These are phyloP conservation scores for Sminthurinus aureus DNA, from an alignment of 2,888 invertebrate species.

Conservation along the genomic window DNA sequence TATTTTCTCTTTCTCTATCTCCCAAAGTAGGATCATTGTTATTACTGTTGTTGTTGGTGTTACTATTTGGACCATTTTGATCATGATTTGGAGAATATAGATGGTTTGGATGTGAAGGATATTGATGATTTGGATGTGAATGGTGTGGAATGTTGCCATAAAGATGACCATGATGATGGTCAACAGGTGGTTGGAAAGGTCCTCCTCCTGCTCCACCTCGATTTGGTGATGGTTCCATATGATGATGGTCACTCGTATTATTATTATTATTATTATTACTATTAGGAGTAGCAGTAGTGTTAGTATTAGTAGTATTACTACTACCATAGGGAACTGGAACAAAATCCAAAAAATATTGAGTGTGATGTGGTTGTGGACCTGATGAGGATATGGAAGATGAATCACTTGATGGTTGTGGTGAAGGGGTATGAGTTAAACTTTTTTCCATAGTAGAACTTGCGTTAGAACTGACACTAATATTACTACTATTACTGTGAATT, in stretches of 20 bases:
- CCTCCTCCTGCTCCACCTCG: slow-evolving; percentile 64
- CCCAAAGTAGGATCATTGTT: slow-evolving; percentile 55
- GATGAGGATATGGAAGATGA: slow-evolving; percentile 6
- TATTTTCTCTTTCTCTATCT: slow-evolving; percentile 58
- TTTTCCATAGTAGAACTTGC: slow-evolving; percentile 54
- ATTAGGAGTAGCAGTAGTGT: slow-evolving; percentile 56
- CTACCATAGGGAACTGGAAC: slow-evolving; percentile 23
- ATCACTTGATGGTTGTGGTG: slow-evolving; percentile 24
- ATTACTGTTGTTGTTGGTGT: slow-evolving; percentile 61
- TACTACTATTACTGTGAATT: slow-evolving; percentile 43
- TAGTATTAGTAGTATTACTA: slow-evolving; percentile 60
- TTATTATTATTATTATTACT: slow-evolving; percentile 54
- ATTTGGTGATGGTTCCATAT: slow-evolving; percentile 61
- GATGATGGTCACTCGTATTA: slow-evolving; percentile 60
- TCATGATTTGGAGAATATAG: not conserved
- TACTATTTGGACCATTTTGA: not conserved
- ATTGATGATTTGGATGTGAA: slow-evolving; percentile 41
- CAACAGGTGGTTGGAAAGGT: slow-evolving; percentile 61
- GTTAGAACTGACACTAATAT: slow-evolving; percentile 53
- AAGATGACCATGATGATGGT: slow-evolving; percentile 62
- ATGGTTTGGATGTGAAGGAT: slow-evolving; percentile 46
- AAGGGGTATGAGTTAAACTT: slow-evolving; percentile 28
- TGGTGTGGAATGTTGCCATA: slow-evolving; percentile 38
- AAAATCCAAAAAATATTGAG: slow-evolving; percentile 25
- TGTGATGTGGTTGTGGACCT: not conserved